A percentile compares a stretch with the other conserved stretches of the same genome.
These are phyloP conservation scores for Valencia hispanica DNA, from an alignment of 2,797 vertebrate genomes.

Conservation along the genomic window DNA sequence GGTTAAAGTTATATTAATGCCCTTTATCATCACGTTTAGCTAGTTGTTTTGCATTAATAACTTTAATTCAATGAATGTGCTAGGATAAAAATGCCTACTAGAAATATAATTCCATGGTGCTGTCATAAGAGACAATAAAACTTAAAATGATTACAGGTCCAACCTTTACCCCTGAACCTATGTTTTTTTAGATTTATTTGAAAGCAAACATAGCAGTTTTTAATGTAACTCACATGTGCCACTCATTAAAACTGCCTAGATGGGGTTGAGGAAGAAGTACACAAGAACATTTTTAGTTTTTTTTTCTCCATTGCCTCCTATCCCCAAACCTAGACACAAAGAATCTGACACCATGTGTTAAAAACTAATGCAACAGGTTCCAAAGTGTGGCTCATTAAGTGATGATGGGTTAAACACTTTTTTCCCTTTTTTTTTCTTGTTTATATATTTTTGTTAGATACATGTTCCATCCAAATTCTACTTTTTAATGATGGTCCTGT, in stretches of 20 bases:
- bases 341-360: background rate
- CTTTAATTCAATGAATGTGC: background rate
- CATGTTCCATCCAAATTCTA: background rate
- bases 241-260: background rate
- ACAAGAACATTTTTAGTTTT: background rate
- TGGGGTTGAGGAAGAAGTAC: no score
- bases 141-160: background rate
- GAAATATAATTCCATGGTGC: background rate
- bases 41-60: background rate
- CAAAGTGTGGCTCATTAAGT: conserved; percentile 3
- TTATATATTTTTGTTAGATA: no score
- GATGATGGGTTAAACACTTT: background rate
- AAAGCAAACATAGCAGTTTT: background rate
- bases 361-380: conserved; percentile 6
- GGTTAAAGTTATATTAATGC: background rate
- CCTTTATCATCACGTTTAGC: background rate
- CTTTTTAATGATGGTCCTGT: background rate
- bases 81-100: background rate
- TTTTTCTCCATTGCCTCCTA: background rate
- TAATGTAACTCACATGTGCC: background rate
- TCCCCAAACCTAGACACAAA: background rate
- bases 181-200: background rate
- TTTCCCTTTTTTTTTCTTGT: background rate
- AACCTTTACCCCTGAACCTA: background rate
- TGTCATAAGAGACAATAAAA: background rate